Conservation (phyloP, 2,888 invertebrate species). For the Synanthedon formicaeformis region DNA sequence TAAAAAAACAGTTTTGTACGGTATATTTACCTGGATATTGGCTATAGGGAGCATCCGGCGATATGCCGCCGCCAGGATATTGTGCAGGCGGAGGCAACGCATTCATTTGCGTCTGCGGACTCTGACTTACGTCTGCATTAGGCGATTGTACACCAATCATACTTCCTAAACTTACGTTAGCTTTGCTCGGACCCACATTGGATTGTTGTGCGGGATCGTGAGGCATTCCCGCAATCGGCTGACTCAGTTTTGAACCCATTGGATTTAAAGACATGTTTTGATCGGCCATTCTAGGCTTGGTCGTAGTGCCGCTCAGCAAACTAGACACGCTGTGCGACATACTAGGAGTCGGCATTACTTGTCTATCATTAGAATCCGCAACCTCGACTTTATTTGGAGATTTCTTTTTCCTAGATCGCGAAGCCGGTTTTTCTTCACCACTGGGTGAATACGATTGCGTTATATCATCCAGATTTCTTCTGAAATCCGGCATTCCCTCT, state of each 20-base stretch:
- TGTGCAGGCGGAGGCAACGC: conserved; percentile 23
- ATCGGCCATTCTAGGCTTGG: conserved; percentile 23
- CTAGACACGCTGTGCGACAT: conserved; percentile 63
- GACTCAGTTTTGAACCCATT: conserved; percentile 14
- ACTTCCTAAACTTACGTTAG: conserved; percentile 29
- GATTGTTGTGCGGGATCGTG: conserved; percentile 16
- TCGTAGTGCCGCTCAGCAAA: conserved; percentile 30
- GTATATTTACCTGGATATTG: conserved; percentile 50
- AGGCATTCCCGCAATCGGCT: conserved; percentile 14
- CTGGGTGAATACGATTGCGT: conserved; percentile 62
- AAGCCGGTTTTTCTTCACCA: conserved; percentile 38
- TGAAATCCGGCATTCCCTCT: conserved; percentile 58
- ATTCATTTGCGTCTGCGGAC: conserved; percentile 16
- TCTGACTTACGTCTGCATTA: conserved; percentile 4
- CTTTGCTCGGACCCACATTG: conserved; percentile 9
- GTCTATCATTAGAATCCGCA: conserved; percentile 25
- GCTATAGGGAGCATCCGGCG: conserved; percentile 43
- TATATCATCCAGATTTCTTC: conserved; percentile 60
- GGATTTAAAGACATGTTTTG: conserved; percentile 21
- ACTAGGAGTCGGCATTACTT: conserved; percentile 16
- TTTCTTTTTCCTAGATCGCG: conserved; percentile 55
- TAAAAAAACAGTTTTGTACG: no score
- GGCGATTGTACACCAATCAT: conserved; percentile 17
- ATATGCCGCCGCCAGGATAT: conserved; percentile 31
- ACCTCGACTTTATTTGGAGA: conserved; percentile 34